Conservation (phyloP, 2,888 invertebrate species). For the Acrocyrtus sp. region DNA sequence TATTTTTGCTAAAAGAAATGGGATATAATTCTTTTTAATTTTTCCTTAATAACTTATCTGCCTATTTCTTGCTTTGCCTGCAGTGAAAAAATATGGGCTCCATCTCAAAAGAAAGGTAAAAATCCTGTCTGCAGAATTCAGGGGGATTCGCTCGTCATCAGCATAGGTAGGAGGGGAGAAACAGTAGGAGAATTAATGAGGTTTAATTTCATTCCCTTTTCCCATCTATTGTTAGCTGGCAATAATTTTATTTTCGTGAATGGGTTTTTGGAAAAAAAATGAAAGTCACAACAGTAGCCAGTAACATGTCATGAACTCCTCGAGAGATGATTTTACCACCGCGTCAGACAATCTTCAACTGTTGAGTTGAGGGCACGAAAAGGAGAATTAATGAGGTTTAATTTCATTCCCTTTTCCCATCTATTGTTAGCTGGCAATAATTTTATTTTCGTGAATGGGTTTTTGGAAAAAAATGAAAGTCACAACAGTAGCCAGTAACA, state of each 20-base stretch:
- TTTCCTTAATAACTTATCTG: background rate
- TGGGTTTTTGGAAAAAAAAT: background rate
- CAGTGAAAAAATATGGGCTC: background rate
- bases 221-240: constrained; percentile 14
- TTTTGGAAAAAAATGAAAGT: background rate
- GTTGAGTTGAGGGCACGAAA: background rate
- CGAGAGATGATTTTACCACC: constrained; percentile 9
- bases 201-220: constrained; percentile 38
- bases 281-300: constrained; percentile 30
- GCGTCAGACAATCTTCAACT: no score
- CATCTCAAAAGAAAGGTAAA: background rate
- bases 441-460: background rate
- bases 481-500: constrained; percentile 40
- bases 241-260: background rate
- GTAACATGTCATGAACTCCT: constrained; percentile 44
- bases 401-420: constrained; percentile 30
- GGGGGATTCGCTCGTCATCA: no score
- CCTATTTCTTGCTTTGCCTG: background rate
- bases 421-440: constrained; percentile 11
- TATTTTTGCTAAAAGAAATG: background rate
- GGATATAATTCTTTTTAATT: background rate
- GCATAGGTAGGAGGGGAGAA: background rate
- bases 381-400: constrained; percentile 42
- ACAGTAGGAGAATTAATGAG: constrained; percentile 31
- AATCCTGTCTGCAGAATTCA: no score